Evolutionary conservation across 2,888 invertebrate species (phyloP).

Genomic region (Athalia cordata): DNA sequence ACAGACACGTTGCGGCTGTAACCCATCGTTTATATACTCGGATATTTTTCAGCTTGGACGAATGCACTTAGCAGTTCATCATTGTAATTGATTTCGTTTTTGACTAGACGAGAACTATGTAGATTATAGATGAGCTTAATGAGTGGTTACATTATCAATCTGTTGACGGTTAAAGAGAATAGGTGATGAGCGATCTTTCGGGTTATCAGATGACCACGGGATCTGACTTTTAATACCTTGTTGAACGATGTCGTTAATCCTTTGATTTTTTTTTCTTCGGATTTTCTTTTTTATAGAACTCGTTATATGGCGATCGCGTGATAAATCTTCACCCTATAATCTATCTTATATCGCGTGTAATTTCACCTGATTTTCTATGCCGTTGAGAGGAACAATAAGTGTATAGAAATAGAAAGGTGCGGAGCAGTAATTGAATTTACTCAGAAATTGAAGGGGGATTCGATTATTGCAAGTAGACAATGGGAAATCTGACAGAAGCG

Average conservation of each 20-base stretch:
- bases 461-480: too few relatives aligned
- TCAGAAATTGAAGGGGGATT: too few relatives aligned
- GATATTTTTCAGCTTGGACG: neutral
- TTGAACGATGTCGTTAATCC: slow-evolving; percentile 23
- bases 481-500: neutral
- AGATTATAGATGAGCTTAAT: slow-evolving; percentile 60
- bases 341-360: too few relatives aligned
- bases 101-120: slow-evolving; percentile 17
- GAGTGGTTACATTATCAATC: slow-evolving; percentile 67
- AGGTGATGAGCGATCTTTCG: slow-evolving; percentile 39
- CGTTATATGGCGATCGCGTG: too few relatives aligned
- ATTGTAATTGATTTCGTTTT: slow-evolving; percentile 63
- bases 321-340: too few relatives aligned
- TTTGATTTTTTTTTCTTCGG: neutral
- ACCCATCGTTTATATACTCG: neutral
- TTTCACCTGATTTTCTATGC: neutral
- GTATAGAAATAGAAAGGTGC: too few relatives aligned
- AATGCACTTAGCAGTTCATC: slow-evolving; percentile 62
- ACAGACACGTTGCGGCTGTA: too few relatives aligned
- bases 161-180: slow-evolving; percentile 62
- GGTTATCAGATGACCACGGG: slow-evolving; percentile 46
- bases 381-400: too few relatives aligned
- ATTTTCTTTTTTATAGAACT: neutral
- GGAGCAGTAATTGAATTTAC: too few relatives aligned
- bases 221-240: slow-evolving; percentile 19